phyloP scores from a whole-genome alignment of 2,888 invertebrate genomes.

The Tenthredo distinguenda region DNA sequence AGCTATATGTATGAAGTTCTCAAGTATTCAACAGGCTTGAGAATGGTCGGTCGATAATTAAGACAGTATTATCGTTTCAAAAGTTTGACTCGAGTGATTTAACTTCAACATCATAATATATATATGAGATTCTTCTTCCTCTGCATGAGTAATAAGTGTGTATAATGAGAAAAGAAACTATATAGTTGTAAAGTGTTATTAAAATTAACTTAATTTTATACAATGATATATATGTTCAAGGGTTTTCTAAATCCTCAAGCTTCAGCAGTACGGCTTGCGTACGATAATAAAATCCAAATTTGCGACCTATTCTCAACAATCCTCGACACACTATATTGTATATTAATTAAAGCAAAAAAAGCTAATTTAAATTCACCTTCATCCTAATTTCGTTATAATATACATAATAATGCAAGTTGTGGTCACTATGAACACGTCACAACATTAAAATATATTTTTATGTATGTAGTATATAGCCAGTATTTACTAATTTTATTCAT shows the following conservation, averaged over 20 bases:
- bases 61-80: conserved; percentile 11
- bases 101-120: background rate
- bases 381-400: conserved; percentile 36
- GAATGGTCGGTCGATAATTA: background rate
- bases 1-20: background rate
- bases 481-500: conserved; percentile 49
- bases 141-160: conserved; percentile 28
- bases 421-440: conserved; percentile 72
- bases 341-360: conserved; percentile 25
- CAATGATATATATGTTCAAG: background rate
- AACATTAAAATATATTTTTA: conserved; percentile 71
- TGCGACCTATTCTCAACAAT: background rate
- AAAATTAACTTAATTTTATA: background rate
- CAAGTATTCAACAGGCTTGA: background rate
- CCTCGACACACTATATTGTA: conserved; percentile 5
- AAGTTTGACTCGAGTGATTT: background rate
- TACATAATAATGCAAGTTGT: conserved; percentile 61
- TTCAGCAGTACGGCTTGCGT: background rate
- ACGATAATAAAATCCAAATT: conserved; percentile 9
- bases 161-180: background rate
- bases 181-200: background rate
- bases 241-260: conserved; percentile 31
- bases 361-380: background rate
- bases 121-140: conserved; percentile 14
- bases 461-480: conserved; percentile 56